Evolutionary conservation across 2,888 invertebrate species (phyloP).

Genomic region (Dusona sp.): DNA sequence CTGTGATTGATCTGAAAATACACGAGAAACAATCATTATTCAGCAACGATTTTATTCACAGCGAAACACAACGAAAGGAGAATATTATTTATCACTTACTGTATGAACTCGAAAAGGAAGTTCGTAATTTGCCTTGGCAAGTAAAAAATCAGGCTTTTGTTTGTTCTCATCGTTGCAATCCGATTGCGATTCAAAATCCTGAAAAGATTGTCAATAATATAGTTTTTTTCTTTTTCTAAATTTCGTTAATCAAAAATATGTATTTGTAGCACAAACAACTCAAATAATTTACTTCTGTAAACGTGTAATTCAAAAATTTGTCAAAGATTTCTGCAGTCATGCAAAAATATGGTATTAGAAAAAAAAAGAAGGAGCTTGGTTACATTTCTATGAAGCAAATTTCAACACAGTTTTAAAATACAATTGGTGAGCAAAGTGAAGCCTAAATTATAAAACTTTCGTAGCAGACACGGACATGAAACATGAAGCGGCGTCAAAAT

Average conservation of each 20-base stretch:
- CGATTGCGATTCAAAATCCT: constrained; percentile 52
- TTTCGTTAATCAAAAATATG: not conserved
- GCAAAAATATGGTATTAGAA: not conserved
- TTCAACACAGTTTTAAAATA: not conserved
- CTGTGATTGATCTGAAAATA: constrained; percentile 64
- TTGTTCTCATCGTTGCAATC: constrained; percentile 66
- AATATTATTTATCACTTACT: constrained; percentile 67
- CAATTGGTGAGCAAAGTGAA: not conserved
- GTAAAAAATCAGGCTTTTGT: constrained; percentile 62
- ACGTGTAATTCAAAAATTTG: not conserved
- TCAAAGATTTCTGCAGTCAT: too few relatives aligned
- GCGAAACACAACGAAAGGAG: not conserved
- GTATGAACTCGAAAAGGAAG: constrained; percentile 72
- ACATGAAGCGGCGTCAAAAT: not conserved
- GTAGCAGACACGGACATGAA: not conserved
- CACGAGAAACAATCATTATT: not conserved
- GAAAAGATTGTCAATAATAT: not conserved
- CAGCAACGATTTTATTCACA: not conserved
- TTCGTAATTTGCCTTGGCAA: constrained; percentile 75
- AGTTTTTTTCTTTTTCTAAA: constrained; percentile 5
- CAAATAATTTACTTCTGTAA: not conserved
- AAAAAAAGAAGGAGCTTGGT: not conserved
- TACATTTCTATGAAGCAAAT: not conserved
- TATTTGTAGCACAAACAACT: not conserved
- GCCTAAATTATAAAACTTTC: not conserved